phyloP scores from a whole-genome alignment of 1,140 invertebrate genomes.

The Panagrolaimus sp. region DNA sequence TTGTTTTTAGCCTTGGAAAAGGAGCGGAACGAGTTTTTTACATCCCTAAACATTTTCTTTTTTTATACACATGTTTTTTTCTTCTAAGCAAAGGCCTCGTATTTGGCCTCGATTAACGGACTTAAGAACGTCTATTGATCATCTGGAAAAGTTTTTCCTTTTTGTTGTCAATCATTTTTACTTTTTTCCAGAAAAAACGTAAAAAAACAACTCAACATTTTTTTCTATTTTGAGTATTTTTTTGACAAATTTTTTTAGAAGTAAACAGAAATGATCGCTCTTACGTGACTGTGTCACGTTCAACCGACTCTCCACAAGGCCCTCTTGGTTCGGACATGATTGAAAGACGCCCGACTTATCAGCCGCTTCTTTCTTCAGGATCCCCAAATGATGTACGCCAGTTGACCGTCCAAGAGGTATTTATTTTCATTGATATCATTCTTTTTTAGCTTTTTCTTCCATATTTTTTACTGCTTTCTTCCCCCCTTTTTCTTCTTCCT shows the following conservation, averaged over 20 bases:
- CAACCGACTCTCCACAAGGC: conserved; percentile 17
- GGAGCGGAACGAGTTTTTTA: conserved; percentile 2
- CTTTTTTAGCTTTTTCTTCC: conserved; percentile 1
- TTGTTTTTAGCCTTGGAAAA: too few relatives aligned
- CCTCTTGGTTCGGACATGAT: conserved; percentile 33
- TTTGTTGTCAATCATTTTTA: background rate
- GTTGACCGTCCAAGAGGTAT: conserved; percentile 24
- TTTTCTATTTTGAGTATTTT: background rate
- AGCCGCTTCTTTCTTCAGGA: conserved; percentile 19
- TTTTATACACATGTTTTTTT: conserved; percentile 18
- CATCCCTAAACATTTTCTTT: background rate
- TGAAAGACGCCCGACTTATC: conserved; percentile 24
- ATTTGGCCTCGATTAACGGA: background rate
- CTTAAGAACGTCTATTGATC: background rate
- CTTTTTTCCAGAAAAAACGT: background rate
- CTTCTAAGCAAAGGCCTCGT: background rate
- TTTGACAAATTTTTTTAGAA: background rate
- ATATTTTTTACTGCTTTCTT: background rate
- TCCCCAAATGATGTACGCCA: conserved; percentile 8
- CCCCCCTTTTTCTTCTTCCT: background rate
- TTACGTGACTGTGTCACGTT: conserved; percentile 12
- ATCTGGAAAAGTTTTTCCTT: background rate
- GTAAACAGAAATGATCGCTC: conserved; percentile 3
- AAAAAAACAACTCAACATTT: background rate
- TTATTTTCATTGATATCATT: conserved; percentile 10